These are phyloP conservation scores for Himalopsyche japonica DNA, from an alignment of 2,888 invertebrate genomes.

Conservation along the genomic window DNA sequence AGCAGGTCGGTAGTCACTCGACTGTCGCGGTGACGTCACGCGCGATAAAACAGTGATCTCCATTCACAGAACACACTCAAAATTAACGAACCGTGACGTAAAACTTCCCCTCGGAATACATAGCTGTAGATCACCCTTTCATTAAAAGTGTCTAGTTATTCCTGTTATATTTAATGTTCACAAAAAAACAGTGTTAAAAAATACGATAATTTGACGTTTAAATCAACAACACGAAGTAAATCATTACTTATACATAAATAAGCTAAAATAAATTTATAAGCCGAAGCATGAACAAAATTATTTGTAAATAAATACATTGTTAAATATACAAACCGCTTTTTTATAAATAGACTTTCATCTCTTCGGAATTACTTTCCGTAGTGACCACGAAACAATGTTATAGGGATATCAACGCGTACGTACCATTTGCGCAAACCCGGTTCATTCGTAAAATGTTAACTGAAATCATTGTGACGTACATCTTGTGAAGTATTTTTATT, in stretches of 20 bases:
- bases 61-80: neutral
- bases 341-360: neutral
- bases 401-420: neutral
- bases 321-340: neutral
- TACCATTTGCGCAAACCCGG: neutral
- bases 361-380: neutral
- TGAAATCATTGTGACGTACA: neutral
- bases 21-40: neutral
- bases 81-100: neutral
- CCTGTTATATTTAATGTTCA: neutral
- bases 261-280: neutral
- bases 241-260: neutral
- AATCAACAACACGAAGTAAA: neutral
- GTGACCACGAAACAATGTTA: neutral
- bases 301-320: neutral
- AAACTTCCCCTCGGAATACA: neutral
- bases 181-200: neutral
- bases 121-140: neutral
- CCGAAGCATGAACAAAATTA: neutral
- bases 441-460: neutral
- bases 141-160: neutral
- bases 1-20: conserved; percentile 21
- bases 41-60: neutral
- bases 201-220: neutral
- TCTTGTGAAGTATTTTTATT: neutral